A percentile compares a stretch with the other conserved stretches of the same genome.
These are phyloP conservation scores for Fulmarus glacialis DNA, from an alignment of 2,113 vertebrate genomes.

Conservation along the genomic window DNA sequence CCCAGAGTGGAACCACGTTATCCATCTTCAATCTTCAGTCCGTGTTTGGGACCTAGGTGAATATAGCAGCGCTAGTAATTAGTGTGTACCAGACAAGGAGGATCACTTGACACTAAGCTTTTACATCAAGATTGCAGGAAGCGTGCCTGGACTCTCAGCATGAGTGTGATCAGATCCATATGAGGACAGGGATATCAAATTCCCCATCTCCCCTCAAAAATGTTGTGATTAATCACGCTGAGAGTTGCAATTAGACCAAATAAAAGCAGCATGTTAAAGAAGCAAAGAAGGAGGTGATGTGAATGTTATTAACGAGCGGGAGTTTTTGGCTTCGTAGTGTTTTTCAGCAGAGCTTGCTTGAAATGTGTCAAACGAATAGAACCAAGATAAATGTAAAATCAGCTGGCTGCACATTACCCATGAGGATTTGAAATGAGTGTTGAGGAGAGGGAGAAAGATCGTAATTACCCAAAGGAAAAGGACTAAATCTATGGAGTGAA, in stretches of 20 bases:
- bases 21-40: not conserved
- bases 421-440: not conserved
- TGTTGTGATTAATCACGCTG: constrained; percentile 47
- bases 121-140: not conserved
- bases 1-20: not conserved
- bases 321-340: not conserved
- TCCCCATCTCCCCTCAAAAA: constrained; percentile 25
- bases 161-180: constrained; percentile 14
- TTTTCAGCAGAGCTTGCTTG: not conserved
- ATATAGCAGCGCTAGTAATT: not conserved
- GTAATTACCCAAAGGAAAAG: constrained; percentile 45
- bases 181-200: constrained; percentile 27
- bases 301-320: constrained; percentile 3
- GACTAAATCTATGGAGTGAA: constrained; percentile 18
- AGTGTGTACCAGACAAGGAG: not conserved
- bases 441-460: constrained; percentile 14
- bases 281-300: constrained; percentile 1
- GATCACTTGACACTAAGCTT: not conserved
- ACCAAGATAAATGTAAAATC: not conserved
- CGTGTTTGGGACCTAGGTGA: not conserved
- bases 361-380: constrained; percentile 35
- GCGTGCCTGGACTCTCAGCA: constrained; percentile 19
- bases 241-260: constrained; percentile 51
- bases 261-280: constrained; percentile 45
- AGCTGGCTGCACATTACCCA: constrained; percentile 10